A percentile compares a stretch with the other conserved stretches of the same genome.
phyloP scores from a whole-genome alignment of 2,797 vertebrate species.

The Scolopax rusticola region DNA sequence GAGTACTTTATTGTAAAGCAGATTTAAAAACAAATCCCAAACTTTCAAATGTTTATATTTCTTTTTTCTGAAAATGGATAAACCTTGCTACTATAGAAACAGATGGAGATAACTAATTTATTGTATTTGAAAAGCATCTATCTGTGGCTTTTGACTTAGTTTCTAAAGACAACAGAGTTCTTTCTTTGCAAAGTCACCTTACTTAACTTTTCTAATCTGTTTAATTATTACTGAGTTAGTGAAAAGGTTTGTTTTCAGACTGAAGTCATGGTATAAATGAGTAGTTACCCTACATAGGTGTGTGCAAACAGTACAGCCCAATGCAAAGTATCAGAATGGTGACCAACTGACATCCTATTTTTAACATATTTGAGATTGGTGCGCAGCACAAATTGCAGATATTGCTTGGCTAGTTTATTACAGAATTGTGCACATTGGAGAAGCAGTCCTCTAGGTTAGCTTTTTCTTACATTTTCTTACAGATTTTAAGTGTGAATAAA shows the following conservation, averaged over 20 bases:
- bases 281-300: background rate
- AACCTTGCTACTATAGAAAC: constrained; percentile 37
- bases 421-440: background rate
- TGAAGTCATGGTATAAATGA: background rate
- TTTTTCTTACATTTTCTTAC: background rate
- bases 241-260: background rate
- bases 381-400: background rate
- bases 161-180: background rate
- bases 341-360: background rate
- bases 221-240: background rate
- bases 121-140: background rate
- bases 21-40: background rate
- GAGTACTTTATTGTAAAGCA: background rate
- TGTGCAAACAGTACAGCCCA: background rate
- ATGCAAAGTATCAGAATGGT: background rate
- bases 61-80: constrained; percentile 40
- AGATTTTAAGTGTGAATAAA: background rate
- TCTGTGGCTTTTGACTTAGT: constrained; percentile 10
- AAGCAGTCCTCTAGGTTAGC: background rate
- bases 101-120: constrained; percentile 19
- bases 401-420: background rate
- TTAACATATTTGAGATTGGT: background rate
- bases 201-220: background rate
- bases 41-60: constrained; percentile 35
- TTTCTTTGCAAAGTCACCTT: background rate